These are phyloP conservation scores for Drosophila borborema DNA, from an alignment of 2,888 invertebrate genomes.

Conservation along the genomic window DNA sequence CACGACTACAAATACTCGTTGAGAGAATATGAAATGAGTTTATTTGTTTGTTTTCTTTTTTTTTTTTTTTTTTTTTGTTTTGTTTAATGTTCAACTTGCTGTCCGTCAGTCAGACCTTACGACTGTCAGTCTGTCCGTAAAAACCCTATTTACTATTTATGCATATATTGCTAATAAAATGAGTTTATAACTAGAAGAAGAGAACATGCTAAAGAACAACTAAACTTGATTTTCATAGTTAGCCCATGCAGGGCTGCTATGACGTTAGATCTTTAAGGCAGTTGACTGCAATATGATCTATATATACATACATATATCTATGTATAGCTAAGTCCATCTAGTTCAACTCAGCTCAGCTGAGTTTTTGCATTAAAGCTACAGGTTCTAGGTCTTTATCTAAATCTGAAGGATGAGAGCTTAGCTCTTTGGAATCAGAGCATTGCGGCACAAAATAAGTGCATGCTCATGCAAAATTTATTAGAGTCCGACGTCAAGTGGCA, in stretches of 20 bases:
- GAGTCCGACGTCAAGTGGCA: conserved; percentile 49
- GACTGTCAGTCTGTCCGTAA: neutral
- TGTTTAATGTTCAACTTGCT: no score
- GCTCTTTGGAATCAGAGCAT: conserved; percentile 26
- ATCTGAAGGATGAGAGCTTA: neutral
- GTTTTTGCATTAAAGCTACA: neutral
- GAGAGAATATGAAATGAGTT: neutral
- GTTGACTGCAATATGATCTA: neutral
- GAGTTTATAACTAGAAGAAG: no score
- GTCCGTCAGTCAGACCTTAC: neutral
- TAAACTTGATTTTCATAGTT: no score
- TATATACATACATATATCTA: neutral
- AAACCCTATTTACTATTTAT: no score
- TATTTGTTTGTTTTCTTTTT: neutral
- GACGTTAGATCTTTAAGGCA: neutral
- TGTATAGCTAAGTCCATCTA: no score
- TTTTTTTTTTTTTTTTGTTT: no score
- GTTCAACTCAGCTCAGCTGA: neutral
- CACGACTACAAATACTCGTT: neutral
- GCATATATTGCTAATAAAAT: no score
- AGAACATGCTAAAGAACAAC: neutral
- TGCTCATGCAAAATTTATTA: conserved; percentile 68
- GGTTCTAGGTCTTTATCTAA: neutral
- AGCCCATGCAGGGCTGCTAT: no score
- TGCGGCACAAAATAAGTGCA: conserved; percentile 57